These are phyloP conservation scores for Hipposideros armiger DNA, from an alignment of 2,113 vertebrate species.

Conservation along the genomic window DNA sequence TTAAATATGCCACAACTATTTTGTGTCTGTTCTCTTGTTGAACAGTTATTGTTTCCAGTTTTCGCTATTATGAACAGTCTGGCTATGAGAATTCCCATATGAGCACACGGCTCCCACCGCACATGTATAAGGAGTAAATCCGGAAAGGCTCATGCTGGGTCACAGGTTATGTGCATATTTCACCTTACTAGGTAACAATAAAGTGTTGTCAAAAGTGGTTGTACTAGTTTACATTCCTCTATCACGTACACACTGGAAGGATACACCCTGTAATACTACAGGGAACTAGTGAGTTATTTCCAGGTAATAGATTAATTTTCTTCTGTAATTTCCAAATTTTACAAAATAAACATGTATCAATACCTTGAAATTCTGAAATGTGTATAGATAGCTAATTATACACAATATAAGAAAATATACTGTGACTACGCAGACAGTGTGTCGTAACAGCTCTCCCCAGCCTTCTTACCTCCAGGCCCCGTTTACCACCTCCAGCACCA, in stretches of 20 bases:
- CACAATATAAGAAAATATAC: fast-evolving
- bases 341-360: neutral
- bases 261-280: neutral
- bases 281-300: neutral
- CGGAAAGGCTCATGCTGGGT: neutral
- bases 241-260: neutral
- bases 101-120: neutral
- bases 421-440: fast-evolving
- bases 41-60: neutral
- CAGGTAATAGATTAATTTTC: neutral
- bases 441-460: fast-evolving
- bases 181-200: neutral
- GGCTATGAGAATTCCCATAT: neutral
- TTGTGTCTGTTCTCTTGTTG: neutral
- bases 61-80: neutral
- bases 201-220: neutral
- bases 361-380: neutral
- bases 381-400: no score
- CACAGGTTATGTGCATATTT: fast-evolving
- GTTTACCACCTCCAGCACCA: constrained; percentile 92
- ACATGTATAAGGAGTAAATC: fast-evolving
- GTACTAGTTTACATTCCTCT: neutral
- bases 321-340: neutral
- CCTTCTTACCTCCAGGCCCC: constrained; percentile 90
- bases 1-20: neutral